Percentiles rank a stretch among this genome's conserved stretches.
Evolutionary conservation across 1,140 invertebrate genomes (phyloP).

Genomic region (Arctopsyche grandis): DNA sequence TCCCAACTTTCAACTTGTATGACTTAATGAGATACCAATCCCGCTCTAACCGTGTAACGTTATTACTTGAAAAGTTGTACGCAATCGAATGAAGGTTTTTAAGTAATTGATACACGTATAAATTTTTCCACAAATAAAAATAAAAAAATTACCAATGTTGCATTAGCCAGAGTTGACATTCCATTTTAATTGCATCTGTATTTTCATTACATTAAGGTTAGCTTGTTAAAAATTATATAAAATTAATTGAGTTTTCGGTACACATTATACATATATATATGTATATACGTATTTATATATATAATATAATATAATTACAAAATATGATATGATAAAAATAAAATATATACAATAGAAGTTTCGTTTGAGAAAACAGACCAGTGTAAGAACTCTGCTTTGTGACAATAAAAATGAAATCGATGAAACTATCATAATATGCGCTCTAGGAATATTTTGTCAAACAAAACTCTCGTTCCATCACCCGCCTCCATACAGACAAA

Average conservation of each 20-base stretch:
- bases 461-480: not conserved
- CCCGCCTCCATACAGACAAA: not conserved
- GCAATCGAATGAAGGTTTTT: not conserved
- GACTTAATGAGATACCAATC: not conserved
- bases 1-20: slow-evolving; percentile 45
- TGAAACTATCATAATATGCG: not conserved
- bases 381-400: not conserved
- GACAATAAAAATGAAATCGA: not conserved
- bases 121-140: not conserved
- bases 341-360: slow-evolving; percentile 33
- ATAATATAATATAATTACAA: slow-evolving; percentile 39
- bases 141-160: not conserved
- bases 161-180: slow-evolving; percentile 4
- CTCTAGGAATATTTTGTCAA: not conserved
- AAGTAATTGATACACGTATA: not conserved
- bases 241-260: slow-evolving; percentile 16
- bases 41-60: not conserved
- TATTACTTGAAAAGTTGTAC: not conserved
- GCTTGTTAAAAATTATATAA: slow-evolving; percentile 37
- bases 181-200: slow-evolving; percentile 23
- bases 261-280: not conserved
- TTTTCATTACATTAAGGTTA: slow-evolving; percentile 35
- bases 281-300: not conserved
- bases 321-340: slow-evolving; percentile 43
- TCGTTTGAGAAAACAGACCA: slow-evolving; percentile 20